Conservation (phyloP, 35 echinoderm and acorn worm genomes). For the Holothuria glaberrima region DNA sequence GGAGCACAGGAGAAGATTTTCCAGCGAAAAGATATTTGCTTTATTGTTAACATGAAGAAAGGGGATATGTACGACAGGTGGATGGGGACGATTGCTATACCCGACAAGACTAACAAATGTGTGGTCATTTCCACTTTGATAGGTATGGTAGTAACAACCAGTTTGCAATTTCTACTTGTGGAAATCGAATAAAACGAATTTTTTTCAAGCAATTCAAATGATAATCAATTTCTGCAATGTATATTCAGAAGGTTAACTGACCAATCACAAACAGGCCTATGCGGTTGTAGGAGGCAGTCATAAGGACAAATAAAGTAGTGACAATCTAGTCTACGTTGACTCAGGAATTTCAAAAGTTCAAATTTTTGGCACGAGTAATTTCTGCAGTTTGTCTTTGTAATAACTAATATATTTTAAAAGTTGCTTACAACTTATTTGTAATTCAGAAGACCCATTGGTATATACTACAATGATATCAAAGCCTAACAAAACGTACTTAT, state of each 20-base stretch:
- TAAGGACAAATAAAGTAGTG: too few relatives aligned
- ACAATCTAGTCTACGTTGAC: too few relatives aligned
- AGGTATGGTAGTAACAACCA: neutral
- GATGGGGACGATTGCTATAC: conserved; percentile 13
- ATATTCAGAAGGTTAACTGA: too few relatives aligned
- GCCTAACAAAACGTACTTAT: neutral
- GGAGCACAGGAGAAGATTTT: neutral
- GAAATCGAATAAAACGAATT: too few relatives aligned
- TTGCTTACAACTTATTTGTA: neutral
- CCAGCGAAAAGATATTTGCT: conserved; percentile 14
- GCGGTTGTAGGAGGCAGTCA: too few relatives aligned
- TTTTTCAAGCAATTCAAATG: too few relatives aligned
- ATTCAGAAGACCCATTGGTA: neutral
- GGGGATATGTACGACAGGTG: neutral
- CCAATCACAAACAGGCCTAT: too few relatives aligned
- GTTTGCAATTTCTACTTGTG: neutral
- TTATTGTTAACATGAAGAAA: neutral
- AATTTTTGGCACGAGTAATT: neutral
- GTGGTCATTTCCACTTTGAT: neutral
- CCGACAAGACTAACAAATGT: neutral
- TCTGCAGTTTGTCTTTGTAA: neutral
- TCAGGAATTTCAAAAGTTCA: neutral
- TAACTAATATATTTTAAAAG: neutral
- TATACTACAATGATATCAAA: neutral
- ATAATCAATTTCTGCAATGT: too few relatives aligned